Conservation (phyloP, 2,113 vertebrate species). For the Gracilinanus agilis region DNA sequence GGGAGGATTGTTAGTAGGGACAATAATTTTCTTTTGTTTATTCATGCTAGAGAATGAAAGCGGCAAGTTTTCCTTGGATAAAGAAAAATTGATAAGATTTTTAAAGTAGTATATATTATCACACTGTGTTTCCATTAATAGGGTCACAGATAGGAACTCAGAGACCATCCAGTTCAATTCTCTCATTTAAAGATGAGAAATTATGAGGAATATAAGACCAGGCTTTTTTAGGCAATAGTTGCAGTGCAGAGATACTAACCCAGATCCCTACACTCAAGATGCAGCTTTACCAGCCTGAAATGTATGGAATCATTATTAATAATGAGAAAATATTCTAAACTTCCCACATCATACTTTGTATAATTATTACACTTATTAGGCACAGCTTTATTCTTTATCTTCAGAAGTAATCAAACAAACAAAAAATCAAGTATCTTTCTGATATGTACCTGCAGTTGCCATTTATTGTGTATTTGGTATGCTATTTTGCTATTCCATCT, state of each 20-base stretch:
- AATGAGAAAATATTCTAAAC: slow-evolving; percentile 53
- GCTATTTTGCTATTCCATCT: slow-evolving; percentile 35
- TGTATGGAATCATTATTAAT: slow-evolving; percentile 62
- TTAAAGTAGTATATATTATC: neutral
- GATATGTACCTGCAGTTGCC: neutral
- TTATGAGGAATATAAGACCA: no score
- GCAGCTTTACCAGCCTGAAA: neutral
- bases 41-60: neutral
- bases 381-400: neutral
- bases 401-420: slow-evolving; percentile 42
- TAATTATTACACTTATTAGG: slow-evolving; percentile 59
- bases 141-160: neutral
- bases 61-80: neutral
- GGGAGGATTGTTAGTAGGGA: slow-evolving; percentile 47
- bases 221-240: neutral
- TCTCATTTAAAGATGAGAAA: neutral
- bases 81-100: neutral
- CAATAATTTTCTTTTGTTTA: slow-evolving; percentile 65
- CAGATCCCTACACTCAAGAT: neutral
- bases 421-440: neutral
- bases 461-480: neutral
- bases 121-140: neutral
- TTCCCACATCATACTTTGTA: slow-evolving; percentile 30
- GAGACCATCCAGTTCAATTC: neutral
- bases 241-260: neutral